Percentiles rank a stretch among this genome's conserved stretches.
phyloP scores from a whole-genome alignment of 1,140 invertebrate genomes.

The Hyphantria cunea region DNA sequence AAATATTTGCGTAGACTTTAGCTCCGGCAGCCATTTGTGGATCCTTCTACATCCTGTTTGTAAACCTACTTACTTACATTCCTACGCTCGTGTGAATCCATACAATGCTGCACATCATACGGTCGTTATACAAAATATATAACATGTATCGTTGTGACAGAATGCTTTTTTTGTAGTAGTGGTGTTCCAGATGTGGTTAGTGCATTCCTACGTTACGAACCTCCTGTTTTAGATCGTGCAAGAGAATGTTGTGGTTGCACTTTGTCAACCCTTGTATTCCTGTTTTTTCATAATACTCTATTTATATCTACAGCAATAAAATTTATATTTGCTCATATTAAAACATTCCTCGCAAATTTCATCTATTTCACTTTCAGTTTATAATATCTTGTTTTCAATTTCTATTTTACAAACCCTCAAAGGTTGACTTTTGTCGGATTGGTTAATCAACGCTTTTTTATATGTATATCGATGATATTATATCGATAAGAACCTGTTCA shows the following conservation, averaged over 20 bases:
- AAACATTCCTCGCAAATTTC: too few species aligned
- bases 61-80: conserved; percentile 30
- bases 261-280: too few species aligned
- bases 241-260: neutral
- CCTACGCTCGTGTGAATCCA: conserved; percentile 27
- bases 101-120: conserved; percentile 13
- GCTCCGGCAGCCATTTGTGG: conserved; percentile 28
- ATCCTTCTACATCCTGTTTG: conserved; percentile 25
- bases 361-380: too few species aligned
- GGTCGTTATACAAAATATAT: conserved; percentile 20
- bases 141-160: conserved; percentile 20
- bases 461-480: too few species aligned
- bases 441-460: too few species aligned
- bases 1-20: conserved; percentile 27
- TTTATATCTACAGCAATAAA: too few species aligned
- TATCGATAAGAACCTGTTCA: too few species aligned
- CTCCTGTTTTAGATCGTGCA: neutral
- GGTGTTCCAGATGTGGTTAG: neutral
- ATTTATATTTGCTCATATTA: too few species aligned
- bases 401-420: too few species aligned
- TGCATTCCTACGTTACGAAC: neutral
- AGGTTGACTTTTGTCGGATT: too few species aligned
- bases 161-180: conserved; percentile 1
- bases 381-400: too few species aligned
- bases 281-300: too few species aligned